Evolutionary conservation across 2,888 invertebrate genomes (phyloP).

Genomic region (Villa cingulata): DNA sequence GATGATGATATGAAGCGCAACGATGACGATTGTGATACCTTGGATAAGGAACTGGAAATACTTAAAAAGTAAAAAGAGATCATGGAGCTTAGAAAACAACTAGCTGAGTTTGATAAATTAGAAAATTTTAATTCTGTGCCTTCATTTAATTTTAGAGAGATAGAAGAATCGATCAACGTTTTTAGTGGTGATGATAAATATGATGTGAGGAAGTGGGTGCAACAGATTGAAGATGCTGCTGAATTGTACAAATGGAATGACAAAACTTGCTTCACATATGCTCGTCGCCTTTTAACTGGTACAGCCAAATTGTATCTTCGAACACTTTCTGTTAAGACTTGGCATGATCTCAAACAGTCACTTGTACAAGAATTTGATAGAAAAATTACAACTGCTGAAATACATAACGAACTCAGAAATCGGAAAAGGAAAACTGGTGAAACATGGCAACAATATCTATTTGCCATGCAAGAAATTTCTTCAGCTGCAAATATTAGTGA

Average conservation of each 20-base stretch:
- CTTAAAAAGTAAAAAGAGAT: no score
- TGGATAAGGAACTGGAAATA: no score
- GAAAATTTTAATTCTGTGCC: no score
- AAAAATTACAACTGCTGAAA: not conserved
- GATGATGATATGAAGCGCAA: no score
- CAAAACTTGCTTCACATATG: not conserved
- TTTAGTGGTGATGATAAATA: constrained; percentile 1
- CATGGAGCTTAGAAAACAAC: no score
- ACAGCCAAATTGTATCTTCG: constrained; percentile 2
- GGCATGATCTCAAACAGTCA: not conserved
- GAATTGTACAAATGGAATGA: not conserved
- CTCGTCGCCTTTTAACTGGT: not conserved
- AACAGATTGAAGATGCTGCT: not conserved
- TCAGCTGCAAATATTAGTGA: not conserved
- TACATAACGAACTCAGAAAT: constrained; percentile 2
- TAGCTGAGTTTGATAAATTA: no score
- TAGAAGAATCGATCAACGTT: not conserved
- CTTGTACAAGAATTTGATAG: not conserved
- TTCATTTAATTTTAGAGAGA: constrained; percentile 1
- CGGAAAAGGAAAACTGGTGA: constrained; percentile 2
- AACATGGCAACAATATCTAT: not conserved
- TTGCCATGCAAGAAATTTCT: constrained; percentile 1
- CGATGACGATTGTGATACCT: no score
- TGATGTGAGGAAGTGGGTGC: not conserved
- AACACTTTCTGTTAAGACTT: not conserved